These are phyloP conservation scores for Lepidochrysops patricia DNA, from an alignment of 2,888 invertebrate genomes.

Conservation along the genomic window DNA sequence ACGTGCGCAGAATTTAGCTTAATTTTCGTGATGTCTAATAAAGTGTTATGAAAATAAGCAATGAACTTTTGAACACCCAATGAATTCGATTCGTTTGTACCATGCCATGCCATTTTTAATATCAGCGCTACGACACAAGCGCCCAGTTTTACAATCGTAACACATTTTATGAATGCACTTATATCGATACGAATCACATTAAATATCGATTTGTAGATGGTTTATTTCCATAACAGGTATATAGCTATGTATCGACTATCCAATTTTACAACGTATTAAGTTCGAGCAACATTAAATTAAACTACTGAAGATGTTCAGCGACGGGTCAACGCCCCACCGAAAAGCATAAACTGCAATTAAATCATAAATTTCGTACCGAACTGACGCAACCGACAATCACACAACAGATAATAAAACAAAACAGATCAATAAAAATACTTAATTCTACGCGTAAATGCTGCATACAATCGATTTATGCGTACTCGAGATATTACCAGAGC, in stretches of 20 bases:
- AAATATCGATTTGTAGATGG: neutral
- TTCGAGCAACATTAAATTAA: neutral
- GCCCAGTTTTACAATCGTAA: neutral
- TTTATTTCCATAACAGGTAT: neutral
- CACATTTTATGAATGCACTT: neutral
- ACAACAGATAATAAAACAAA: slow-evolving; percentile 67
- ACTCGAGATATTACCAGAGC: slow-evolving; percentile 20
- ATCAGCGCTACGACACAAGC: neutral
- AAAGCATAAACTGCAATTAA: slow-evolving; percentile 60
- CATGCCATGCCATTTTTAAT: neutral
- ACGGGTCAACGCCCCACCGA: slow-evolving; percentile 38
- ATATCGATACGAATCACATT: neutral
- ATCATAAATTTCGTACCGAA: slow-evolving; percentile 69
- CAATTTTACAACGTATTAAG: neutral
- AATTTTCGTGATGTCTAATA: neutral
- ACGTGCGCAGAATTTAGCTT: too few relatives aligned
- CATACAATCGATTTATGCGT: slow-evolving; percentile 48
- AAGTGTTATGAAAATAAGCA: neutral
- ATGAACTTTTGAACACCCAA: neutral
- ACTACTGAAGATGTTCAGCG: slow-evolving; percentile 18
- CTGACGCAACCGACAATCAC: slow-evolving; percentile 68
- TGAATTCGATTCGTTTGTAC: neutral
- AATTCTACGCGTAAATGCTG: slow-evolving; percentile 43
- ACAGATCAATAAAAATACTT: slow-evolving; percentile 46
- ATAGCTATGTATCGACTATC: neutral